Evolutionary conservation across 2,113 vertebrate species (phyloP), one percentile per base, ranked within the genome.

Genomic region (Entomyzon cyanotis): DNA sequence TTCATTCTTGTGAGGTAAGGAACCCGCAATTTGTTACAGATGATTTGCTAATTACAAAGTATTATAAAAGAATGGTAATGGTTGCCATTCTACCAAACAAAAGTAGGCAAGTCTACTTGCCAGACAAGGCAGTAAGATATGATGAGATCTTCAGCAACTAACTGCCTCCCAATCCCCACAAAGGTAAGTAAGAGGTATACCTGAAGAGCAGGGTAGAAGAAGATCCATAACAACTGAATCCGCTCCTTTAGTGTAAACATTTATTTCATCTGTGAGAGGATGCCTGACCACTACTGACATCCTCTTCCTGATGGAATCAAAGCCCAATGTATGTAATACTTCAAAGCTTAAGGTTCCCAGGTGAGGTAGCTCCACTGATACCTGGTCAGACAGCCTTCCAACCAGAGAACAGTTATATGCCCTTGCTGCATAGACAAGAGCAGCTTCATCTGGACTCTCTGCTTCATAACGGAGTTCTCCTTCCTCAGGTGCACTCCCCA

Each of bases 221-320:
- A 99, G 98, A 88, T 99, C 99, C 99, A 99, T 99, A 95, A 99
- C 97, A 93, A 97, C 98, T 0, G 99, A 99, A 98, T 99, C 99
- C 0, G 99, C 99, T 74, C 99, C 99, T 97, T 99, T 99, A 76
- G 99, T 99, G 97, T 99, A 99, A 81, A 99, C 99, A 5, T 98
- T 98, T 97, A 99, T 99, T 96, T 99, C 98, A 44, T 99, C 98
- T 0, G 99, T 99, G 79, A 99, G 98, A 2, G 99, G 99, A 96
- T 99, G 99, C 17, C 98, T 97, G 37, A 99, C 99, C 88, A 99
- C 99, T 95, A 99, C 99, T 0, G 99, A 99, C 99, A 99, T 99
- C 77, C 99, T 98, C 89, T 99, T 99, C 89, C 99, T 98, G 87
- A 98, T 74, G 42, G 99, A 99, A 97, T 99, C 99, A 18, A 99